Percentiles rank a stretch among this genome's conserved stretches.
These are phyloP conservation scores for Conistra vaccinii DNA, from an alignment of 2,888 invertebrate genomes.

Conservation along the genomic window DNA sequence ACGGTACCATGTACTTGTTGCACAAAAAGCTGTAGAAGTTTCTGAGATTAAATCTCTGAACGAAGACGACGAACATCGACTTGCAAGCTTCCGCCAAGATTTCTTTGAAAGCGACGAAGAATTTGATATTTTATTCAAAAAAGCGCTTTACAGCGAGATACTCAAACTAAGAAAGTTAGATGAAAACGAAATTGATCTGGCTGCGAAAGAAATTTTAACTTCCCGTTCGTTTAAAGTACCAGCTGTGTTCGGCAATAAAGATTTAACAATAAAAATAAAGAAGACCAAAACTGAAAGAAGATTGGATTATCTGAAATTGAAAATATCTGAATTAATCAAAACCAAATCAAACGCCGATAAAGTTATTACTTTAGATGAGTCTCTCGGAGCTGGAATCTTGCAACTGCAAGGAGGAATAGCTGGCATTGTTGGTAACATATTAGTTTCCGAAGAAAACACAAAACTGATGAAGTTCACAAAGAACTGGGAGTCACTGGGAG, in stretches of 20 bases:
- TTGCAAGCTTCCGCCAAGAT: constrained; percentile 36
- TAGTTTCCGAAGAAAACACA: constrained; percentile 35
- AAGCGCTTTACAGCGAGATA: constrained; percentile 22
- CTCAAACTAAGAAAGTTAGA: constrained; percentile 11
- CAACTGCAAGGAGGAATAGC: constrained; percentile 38
- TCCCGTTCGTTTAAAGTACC: constrained; percentile 50
- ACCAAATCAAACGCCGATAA: constrained; percentile 6
- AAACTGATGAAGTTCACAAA: constrained; percentile 36
- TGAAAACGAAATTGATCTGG: constrained; percentile 10
- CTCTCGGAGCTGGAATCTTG: constrained; percentile 24
- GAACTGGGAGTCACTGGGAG: constrained; percentile 13
- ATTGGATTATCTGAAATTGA: constrained; percentile 27
- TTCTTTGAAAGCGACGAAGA: constrained; percentile 38
- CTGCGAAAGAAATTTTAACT: constrained; percentile 27
- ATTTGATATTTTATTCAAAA: constrained; percentile 32
- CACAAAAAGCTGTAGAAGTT: constrained; percentile 35
- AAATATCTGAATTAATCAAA: constrained; percentile 32
- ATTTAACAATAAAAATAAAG: constrained; percentile 10
- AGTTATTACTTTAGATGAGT: constrained; percentile 39
- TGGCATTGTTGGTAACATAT: constrained; percentile 49
- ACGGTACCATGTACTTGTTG: constrained; percentile 54
- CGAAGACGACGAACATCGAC: constrained; percentile 40
- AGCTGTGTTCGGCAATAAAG: constrained; percentile 50
- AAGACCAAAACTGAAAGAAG: constrained; percentile 39
- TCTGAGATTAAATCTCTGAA: constrained; percentile 20